Evolutionary conservation across 2,888 invertebrate genomes (phyloP).

Genomic region (Ernsta delagoae): DNA sequence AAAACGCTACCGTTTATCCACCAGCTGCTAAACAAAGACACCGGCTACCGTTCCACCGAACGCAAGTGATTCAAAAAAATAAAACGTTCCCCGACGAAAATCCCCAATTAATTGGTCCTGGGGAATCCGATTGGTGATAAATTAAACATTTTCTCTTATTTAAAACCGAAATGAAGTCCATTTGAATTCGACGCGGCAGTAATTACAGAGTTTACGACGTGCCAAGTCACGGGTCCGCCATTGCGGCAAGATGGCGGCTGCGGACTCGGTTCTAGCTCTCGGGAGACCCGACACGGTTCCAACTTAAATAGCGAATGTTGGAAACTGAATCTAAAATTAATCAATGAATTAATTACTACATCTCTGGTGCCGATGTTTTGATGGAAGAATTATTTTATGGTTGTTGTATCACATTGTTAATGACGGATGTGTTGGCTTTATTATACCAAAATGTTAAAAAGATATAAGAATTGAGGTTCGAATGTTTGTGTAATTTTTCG

Average conservation of each 20-base stretch:
- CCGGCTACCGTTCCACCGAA: background rate
- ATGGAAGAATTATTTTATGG: background rate
- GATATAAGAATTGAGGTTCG: too few species aligned
- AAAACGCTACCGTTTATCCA: slow-evolving; percentile 18
- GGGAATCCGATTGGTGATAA: slow-evolving; percentile 69
- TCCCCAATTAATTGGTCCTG: slow-evolving; percentile 80
- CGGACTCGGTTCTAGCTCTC: slow-evolving; percentile 43
- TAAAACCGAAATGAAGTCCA: slow-evolving; percentile 82
- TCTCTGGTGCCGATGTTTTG: slow-evolving; percentile 9
- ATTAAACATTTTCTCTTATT: slow-evolving; percentile 84
- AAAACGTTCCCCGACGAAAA: slow-evolving; percentile 55
- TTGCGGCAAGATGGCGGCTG: slow-evolving; percentile 65
- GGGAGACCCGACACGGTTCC: slow-evolving; percentile 47
- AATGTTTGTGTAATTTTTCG: too few species aligned
- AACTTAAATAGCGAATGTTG: slow-evolving; percentile 71
- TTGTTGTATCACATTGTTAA: too few species aligned
- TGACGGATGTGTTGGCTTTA: too few species aligned
- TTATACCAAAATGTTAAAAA: too few species aligned
- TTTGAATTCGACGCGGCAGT: slow-evolving; percentile 77
- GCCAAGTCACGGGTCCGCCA: slow-evolving; percentile 61
- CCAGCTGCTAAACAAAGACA: slow-evolving; percentile 37
- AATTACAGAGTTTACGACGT: slow-evolving; percentile 84
- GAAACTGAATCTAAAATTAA: slow-evolving; percentile 68
- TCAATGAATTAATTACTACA: slow-evolving; percentile 67
- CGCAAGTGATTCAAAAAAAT: slow-evolving; percentile 40